Conservation (phyloP, 2,797 vertebrate genomes). For the Enteromius paludinosus region DNA sequence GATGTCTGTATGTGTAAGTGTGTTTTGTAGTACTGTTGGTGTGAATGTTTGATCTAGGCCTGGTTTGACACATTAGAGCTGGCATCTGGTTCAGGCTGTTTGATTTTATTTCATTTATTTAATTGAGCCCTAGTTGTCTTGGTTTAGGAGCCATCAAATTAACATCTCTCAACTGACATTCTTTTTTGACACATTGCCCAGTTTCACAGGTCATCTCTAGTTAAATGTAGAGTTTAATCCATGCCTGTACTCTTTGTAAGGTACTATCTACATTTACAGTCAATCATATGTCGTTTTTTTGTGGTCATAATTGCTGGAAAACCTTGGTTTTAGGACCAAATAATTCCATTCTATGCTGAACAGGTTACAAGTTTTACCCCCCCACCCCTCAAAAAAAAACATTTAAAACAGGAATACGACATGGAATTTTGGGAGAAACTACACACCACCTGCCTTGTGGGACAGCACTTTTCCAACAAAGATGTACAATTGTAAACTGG, state of each 20-base stretch:
- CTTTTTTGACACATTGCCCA: neutral
- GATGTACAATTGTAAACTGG: conserved; percentile 68
- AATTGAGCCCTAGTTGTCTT: conserved; percentile 6
- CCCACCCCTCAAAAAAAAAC: neutral
- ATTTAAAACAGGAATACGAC: conserved; percentile 51
- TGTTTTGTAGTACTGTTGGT: conserved; percentile 28
- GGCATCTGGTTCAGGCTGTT: conserved; percentile 1
- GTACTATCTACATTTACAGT: conserved; percentile 34
- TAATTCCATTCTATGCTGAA: conserved; percentile 39
- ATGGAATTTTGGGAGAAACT: conserved; percentile 69
- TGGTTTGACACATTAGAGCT: conserved; percentile 6
- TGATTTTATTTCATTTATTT: conserved; percentile 36
- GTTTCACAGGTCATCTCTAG: conserved; percentile 2
- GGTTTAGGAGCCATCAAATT: conserved; percentile 3
- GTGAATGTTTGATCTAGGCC: neutral
- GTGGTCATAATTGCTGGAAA: conserved; percentile 26
- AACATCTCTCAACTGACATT: neutral
- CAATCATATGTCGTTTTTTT: conserved; percentile 9
- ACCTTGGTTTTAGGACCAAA: conserved; percentile 57
- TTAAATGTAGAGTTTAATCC: conserved; percentile 2
- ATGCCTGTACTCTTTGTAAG: conserved; percentile 30
- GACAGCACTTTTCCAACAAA: conserved; percentile 78
- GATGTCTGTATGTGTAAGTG: conserved; percentile 42
- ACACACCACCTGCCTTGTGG: conserved; percentile 64
- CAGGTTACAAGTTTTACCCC: conserved; percentile 39